Base-by-base conservation (phyloP, 2,797 vertebrate genomes). In the Tokudaia muenninki region DNA sequence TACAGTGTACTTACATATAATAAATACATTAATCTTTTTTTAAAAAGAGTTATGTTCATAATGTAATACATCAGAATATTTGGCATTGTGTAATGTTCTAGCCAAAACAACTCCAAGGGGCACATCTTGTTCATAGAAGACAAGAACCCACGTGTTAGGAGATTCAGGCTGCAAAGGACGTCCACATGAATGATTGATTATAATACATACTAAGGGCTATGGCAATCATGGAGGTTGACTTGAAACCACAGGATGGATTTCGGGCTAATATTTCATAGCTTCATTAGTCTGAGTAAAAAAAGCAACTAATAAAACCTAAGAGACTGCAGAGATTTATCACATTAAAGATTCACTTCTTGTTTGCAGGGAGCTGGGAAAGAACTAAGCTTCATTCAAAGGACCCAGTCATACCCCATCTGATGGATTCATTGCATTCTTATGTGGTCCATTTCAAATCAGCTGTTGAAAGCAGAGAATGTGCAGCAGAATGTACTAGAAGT, bases 101-200 rank as follows among this genome's bases (percentile, higher is more conserved):
- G 52, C 72, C 57, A 77, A n/a, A 92, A 81, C 17, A 16, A 1
- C 44, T 41, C 57, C 17, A 8, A 77, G 19, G 50, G 29, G 50
- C 41, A 75, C n/a, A 75, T 77, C 44, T 94, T 34, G 22, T 50
- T 50, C 21, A 59, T 4, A 52, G 50, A 87, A 88, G 70, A 26
- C 31, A 86, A 72, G 24, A 89, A 77, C 55, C 24, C 3, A 61
- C 11, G 24, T 47, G 72, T 78, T 29, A 81, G 65, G 19, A 92
- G 74, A 97, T 61, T 88, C 29, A 52, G 86, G 34, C 47, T 88
- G 72, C 67, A 91, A 92, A 95, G 50, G 10, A 75, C 11, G 16
- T 78, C 21, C 72, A 75, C 86, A 79, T 91, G 83, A 87, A 92
- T 92, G 87, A 77, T 29, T 59, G 61, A 61, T 83, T 79, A 63